Conservation (phyloP, 2,888 invertebrate species). For the Plusia festucae region DNA sequence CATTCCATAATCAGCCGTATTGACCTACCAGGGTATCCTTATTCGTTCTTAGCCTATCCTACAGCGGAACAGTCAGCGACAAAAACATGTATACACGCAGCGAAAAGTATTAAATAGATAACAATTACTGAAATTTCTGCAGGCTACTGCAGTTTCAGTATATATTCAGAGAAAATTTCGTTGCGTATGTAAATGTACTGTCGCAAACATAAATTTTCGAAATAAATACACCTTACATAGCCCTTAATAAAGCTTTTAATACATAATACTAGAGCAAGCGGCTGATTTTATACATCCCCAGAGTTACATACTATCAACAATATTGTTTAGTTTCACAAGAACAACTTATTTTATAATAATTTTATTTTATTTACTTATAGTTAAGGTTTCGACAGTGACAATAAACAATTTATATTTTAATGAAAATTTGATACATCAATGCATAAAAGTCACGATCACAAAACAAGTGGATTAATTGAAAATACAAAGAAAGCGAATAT, state of each 20-base stretch:
- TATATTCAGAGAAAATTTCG: background rate
- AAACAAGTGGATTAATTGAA: no score
- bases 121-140: background rate
- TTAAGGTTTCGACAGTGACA: no score
- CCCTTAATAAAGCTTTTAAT: slow-evolving; percentile 48
- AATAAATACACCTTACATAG: slow-evolving; percentile 43
- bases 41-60: slow-evolving; percentile 23
- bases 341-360: background rate
- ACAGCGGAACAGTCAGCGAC: slow-evolving; percentile 14
- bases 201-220: slow-evolving; percentile 14
- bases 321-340: background rate
- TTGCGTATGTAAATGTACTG: background rate
- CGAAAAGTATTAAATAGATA: background rate
- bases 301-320: background rate
- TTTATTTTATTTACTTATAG: no score
- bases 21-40: slow-evolving; percentile 25
- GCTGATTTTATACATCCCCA: slow-evolving; percentile 25
- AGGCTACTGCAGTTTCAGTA: background rate
- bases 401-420: no score
- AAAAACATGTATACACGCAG: background rate
- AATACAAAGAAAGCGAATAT: background rate
- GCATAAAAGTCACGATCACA: no score
- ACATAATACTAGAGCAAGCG: slow-evolving; percentile 48
- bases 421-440: no score
- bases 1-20: slow-evolving; percentile 51